Evolutionary conservation across 1,140 invertebrate genomes (phyloP).

Genomic region (Brachionus plicatilis): DNA sequence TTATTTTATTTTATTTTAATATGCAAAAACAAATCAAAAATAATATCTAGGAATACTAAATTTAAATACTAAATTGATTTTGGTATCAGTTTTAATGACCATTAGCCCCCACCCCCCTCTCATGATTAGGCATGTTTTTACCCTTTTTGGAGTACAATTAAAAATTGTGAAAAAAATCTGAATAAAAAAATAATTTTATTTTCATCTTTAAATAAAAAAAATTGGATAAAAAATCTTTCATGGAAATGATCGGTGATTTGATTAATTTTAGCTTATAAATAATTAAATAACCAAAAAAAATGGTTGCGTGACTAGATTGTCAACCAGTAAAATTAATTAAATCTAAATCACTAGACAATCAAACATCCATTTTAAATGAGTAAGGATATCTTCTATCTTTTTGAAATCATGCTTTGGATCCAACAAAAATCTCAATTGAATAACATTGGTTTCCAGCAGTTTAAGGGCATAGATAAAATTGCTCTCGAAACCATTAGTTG

Average conservation of each 20-base stretch:
- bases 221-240: background rate
- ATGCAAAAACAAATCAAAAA: no score
- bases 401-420: background rate
- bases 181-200: background rate
- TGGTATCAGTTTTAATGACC: no score
- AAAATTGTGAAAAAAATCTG: background rate
- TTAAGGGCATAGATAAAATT: background rate
- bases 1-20: no score
- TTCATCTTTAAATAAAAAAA: background rate
- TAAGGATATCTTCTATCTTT: background rate
- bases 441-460: background rate
- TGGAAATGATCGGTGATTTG: background rate
- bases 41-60: no score
- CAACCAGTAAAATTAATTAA: background rate
- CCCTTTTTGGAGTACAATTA: no score
- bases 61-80: no score
- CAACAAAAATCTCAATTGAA: conserved; percentile 1
- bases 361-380: conserved; percentile 29
- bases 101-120: no score
- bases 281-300: background rate
- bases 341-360: background rate
- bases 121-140: no score
- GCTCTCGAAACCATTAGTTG: background rate
- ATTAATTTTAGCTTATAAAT: conserved; percentile 3
- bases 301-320: background rate